A percentile compares a stretch with the other conserved stretches of the same genome.
These are phyloP conservation scores for Engraulis encrasicolus DNA, from an alignment of 2,113 vertebrate species.

Conservation along the genomic window DNA sequence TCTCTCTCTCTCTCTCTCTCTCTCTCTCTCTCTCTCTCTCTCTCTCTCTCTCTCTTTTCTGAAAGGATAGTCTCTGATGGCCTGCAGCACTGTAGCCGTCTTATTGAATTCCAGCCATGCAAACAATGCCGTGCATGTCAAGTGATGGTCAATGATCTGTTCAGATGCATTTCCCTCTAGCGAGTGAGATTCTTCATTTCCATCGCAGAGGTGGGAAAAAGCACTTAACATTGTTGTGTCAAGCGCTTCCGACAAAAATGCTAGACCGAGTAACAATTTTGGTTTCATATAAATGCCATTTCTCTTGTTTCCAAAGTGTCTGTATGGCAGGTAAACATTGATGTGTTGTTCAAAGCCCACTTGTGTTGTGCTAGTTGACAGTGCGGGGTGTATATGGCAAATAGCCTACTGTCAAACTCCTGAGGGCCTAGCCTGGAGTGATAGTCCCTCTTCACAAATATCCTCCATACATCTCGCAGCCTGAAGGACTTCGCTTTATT, in stretches of 20 bases:
- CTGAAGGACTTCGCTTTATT: not conserved
- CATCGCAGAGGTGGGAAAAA: not conserved
- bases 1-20: too few species aligned
- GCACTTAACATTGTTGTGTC: not conserved
- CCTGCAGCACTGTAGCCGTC: not conserved
- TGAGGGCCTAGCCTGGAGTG: not conserved
- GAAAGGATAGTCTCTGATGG: not conserved
- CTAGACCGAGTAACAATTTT: not conserved
- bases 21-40: too few species aligned
- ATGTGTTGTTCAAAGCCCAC: not conserved
- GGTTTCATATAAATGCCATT: not conserved
- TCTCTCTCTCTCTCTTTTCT: not conserved
- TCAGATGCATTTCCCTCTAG: not conserved
- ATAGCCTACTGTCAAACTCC: not conserved
- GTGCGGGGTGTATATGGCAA: not conserved
- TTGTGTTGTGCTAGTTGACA: not conserved
- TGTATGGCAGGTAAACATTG: not conserved
- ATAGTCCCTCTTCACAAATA: not conserved
- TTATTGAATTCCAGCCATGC: not conserved
- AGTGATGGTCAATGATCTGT: not conserved
- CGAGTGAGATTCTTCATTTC: not conserved
- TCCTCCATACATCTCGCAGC: not conserved
- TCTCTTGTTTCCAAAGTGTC: not conserved
- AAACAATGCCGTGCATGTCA: not conserved
- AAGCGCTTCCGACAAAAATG: not conserved